Evolutionary conservation across 1,140 invertebrate species (phyloP).

Genomic region (Drosophila mauritiana): DNA sequence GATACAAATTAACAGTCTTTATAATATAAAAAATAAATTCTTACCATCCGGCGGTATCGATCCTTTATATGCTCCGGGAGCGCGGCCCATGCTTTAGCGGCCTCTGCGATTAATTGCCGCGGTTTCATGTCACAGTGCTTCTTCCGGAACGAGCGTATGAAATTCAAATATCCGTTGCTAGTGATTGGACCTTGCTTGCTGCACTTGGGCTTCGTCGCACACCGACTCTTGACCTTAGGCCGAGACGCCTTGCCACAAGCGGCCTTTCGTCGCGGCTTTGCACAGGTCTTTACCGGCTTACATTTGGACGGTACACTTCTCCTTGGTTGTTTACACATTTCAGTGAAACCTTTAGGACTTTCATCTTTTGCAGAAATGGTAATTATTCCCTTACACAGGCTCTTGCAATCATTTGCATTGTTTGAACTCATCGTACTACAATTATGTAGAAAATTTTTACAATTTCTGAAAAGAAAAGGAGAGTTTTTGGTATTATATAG

Average conservation of each 20-base stretch:
- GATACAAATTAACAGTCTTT: background rate
- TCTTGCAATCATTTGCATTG: background rate
- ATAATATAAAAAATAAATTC: background rate
- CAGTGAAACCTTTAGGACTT: background rate
- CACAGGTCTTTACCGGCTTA: background rate
- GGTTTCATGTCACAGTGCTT: conserved; percentile 20
- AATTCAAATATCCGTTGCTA: conserved; percentile 25
- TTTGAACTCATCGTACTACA: background rate
- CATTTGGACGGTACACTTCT: too few relatives aligned
- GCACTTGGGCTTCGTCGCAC: conserved; percentile 3
- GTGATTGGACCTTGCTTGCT: conserved; percentile 22
- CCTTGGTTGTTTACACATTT: background rate
- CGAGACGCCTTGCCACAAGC: background rate
- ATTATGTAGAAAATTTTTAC: background rate
- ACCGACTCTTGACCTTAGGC: too few relatives aligned
- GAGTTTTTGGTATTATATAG: too few relatives aligned
- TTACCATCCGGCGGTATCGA: conserved; percentile 11
- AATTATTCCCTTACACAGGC: background rate
- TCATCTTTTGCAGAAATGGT: too few relatives aligned
- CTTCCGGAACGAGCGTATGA: conserved; percentile 3
- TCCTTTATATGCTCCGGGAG: conserved; percentile 7
- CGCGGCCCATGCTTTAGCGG: conserved; percentile 8
- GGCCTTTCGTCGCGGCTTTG: background rate
- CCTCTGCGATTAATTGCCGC: background rate
- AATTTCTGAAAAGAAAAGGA: background rate